These are phyloP conservation scores for Peribatodes rhomboidaria DNA, from an alignment of 2,888 invertebrate species.

Conservation along the genomic window DNA sequence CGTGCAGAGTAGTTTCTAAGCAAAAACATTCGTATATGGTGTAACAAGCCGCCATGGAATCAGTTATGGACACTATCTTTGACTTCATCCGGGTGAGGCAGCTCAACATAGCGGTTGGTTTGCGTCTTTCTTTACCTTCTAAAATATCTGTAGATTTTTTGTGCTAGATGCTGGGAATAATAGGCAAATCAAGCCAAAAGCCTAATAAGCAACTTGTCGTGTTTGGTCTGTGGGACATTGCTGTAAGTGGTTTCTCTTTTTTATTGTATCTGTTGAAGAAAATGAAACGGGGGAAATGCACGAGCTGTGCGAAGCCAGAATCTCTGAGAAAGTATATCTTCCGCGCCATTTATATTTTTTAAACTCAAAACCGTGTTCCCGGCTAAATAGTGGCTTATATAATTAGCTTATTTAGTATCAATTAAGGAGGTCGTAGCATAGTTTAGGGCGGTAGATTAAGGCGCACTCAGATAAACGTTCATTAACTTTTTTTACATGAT, in stretches of 20 bases:
- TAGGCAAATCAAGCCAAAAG: neutral
- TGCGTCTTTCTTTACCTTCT: conserved; percentile 35
- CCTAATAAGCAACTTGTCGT: neutral
- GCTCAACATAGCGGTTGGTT: conserved; percentile 69
- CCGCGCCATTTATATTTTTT: no score
- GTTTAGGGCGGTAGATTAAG: no score
- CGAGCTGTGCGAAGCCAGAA: neutral
- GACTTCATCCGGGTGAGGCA: conserved; percentile 69
- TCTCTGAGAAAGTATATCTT: neutral
- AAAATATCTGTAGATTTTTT: conserved; percentile 10
- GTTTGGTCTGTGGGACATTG: neutral
- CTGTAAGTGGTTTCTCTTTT: neutral
- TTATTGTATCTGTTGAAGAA: neutral
- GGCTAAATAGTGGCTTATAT: no score
- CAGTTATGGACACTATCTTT: conserved; percentile 54
- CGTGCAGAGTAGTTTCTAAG: conserved; percentile 77
- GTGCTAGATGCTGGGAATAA: conserved; percentile 12
- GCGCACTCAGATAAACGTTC: no score
- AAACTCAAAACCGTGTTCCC: no score
- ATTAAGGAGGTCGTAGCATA: no score
- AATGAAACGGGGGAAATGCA: neutral
- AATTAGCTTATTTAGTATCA: no score
- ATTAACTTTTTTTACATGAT: no score
- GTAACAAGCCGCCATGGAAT: conserved; percentile 59
- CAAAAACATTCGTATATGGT: conserved; percentile 72